These are phyloP conservation scores for Falco punctatus DNA, from an alignment of 2,113 vertebrate genomes.

Conservation along the genomic window DNA sequence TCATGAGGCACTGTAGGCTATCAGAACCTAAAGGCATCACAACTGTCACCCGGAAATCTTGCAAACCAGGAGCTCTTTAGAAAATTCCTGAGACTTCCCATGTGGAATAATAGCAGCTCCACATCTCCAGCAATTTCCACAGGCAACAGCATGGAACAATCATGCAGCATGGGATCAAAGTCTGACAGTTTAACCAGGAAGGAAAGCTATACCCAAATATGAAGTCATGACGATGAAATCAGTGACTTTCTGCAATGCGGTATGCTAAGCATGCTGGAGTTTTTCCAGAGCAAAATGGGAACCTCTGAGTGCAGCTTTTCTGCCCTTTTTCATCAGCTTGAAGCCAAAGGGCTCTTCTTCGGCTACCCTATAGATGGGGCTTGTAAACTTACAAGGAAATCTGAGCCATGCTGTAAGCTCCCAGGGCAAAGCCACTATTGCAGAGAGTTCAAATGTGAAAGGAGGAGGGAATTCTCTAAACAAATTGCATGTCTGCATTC, in stretches of 20 bases:
- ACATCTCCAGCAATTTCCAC: not conserved
- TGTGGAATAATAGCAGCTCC: not conserved
- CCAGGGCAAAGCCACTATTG: not conserved
- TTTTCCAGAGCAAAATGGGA: not conserved
- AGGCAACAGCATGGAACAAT: not conserved
- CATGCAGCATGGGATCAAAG: not conserved
- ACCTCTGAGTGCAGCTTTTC: not conserved
- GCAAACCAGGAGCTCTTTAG: not conserved
- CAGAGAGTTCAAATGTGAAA: not conserved
- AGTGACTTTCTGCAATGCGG: not conserved
- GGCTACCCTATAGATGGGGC: slow-evolving; percentile 46
- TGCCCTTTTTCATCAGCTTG: not conserved
- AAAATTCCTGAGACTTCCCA: not conserved
- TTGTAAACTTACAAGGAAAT: slow-evolving; percentile 26
- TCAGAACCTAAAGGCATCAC: not conserved
- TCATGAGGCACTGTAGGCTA: not conserved
- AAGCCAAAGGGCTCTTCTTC: not conserved
- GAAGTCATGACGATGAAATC: not conserved
- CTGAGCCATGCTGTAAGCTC: not conserved
- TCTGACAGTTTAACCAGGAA: not conserved
- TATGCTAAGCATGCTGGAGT: not conserved
- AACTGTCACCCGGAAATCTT: not conserved
- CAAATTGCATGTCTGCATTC: not conserved
- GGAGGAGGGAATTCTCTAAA: not conserved
- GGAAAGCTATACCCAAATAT: not conserved